Percentiles rank a stretch among this genome's conserved stretches.
These are phyloP conservation scores for Danio jaintianensis DNA, from an alignment of 2,797 vertebrate genomes.

Conservation along the genomic window DNA sequence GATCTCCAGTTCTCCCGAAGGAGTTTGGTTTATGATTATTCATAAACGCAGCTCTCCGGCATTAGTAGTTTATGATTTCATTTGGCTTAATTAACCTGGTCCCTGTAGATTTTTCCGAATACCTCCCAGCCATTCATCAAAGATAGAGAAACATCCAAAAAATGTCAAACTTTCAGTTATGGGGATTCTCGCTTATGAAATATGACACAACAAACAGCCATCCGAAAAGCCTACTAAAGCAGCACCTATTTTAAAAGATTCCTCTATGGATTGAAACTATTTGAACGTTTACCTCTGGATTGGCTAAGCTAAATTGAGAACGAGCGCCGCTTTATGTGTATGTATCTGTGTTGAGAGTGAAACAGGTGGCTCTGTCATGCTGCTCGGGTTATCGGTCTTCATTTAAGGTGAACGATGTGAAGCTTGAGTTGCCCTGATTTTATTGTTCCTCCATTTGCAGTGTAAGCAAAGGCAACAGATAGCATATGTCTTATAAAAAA, in stretches of 20 bases:
- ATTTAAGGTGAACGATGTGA: constrained; percentile 25
- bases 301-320: constrained; percentile 23
- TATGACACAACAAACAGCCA: constrained; percentile 59
- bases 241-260: constrained; percentile 57
- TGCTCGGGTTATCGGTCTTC: constrained; percentile 36
- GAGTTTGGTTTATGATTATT: constrained; percentile 77
- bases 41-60: constrained; percentile 72
- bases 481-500: neutral
- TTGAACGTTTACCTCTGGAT: constrained; percentile 54
- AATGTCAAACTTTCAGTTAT: constrained; percentile 59
- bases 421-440: neutral
- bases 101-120: constrained; percentile 65
- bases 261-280: constrained; percentile 62
- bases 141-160: constrained; percentile 64
- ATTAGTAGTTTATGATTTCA: constrained; percentile 72
- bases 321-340: constrained; percentile 36
- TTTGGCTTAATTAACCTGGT: constrained; percentile 76
- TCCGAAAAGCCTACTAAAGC: constrained; percentile 55
- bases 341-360: constrained; percentile 30
- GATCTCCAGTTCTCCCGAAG: constrained; percentile 64
- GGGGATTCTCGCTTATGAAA: constrained; percentile 57
- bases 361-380: constrained; percentile 34
- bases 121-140: constrained; percentile 69
- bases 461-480: neutral
- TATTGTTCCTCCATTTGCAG: neutral